Evolutionary conservation across 2,888 invertebrate species (phyloP).

Genomic region (Rotaria sp.): DNA sequence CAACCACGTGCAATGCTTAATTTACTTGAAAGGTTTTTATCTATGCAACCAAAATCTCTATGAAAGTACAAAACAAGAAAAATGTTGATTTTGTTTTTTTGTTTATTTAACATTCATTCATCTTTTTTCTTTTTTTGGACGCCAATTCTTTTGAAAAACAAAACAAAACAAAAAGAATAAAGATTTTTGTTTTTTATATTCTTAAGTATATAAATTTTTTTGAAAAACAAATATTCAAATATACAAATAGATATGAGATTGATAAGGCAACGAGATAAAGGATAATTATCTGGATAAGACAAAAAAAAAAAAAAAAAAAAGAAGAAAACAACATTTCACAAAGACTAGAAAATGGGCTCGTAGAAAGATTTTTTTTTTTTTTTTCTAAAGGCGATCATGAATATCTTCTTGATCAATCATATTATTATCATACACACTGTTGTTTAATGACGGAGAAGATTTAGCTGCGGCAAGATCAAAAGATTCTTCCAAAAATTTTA

Average conservation of each 20-base stretch:
- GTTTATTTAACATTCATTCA: neutral
- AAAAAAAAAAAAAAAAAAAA: no score
- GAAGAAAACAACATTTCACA: neutral
- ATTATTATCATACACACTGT: conserved; percentile 23
- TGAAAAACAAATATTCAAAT: neutral
- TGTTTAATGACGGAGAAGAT: conserved; percentile 25
- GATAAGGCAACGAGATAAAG: neutral
- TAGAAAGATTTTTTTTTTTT: neutral
- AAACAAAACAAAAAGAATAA: neutral
- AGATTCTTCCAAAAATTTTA: conserved; percentile 25
- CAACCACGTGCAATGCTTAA: conserved; percentile 45
- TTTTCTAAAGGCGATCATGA: neutral
- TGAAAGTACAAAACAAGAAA: neutral
- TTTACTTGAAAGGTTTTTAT: neutral
- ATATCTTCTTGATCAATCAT: neutral
- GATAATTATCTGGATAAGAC: neutral
- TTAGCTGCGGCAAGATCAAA: neutral
- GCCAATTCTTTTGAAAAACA: neutral
- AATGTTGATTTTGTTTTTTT: neutral
- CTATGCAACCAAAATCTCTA: neutral
- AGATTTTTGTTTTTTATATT: neutral
- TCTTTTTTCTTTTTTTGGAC: neutral
- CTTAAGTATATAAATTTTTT: neutral
- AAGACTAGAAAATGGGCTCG: conserved; percentile 16
- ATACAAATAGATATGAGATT: conserved; percentile 1